Percentiles rank a stretch among this genome's conserved stretches.
These are phyloP conservation scores for Campoletis raptor DNA, from an alignment of 2,888 invertebrate species.

Conservation along the genomic window DNA sequence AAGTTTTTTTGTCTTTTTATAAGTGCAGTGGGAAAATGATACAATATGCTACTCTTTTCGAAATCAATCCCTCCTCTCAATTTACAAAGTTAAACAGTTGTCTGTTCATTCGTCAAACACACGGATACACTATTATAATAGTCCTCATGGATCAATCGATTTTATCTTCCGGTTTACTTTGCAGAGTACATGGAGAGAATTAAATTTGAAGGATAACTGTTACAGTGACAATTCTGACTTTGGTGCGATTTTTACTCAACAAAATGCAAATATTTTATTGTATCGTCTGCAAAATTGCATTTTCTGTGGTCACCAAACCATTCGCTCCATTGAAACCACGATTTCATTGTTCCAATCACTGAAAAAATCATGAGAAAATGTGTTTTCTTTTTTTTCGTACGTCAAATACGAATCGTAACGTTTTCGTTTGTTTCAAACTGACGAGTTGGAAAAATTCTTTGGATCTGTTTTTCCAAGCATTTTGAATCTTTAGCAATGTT, in stretches of 20 bases:
- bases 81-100: constrained; percentile 29
- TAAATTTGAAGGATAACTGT: too few relatives aligned
- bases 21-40: constrained; percentile 62
- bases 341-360: too few relatives aligned
- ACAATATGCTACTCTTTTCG: constrained; percentile 25
- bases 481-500: constrained; percentile 65
- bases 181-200: constrained; percentile 14
- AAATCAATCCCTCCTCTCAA: constrained; percentile 21
- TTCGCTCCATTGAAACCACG: too few relatives aligned
- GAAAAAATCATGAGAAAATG: too few relatives aligned
- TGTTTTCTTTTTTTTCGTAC: not conserved
- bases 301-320: too few relatives aligned
- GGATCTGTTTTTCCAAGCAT: constrained; percentile 73
- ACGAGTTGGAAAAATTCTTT: not conserved
- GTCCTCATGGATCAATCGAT: not conserved
- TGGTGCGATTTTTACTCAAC: too few relatives aligned
- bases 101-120: not conserved
- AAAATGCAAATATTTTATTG: too few relatives aligned
- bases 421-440: not conserved
- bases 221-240: too few relatives aligned
- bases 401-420: too few relatives aligned
- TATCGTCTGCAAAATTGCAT: too few relatives aligned
- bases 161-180: not conserved
- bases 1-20: constrained; percentile 53
- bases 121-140: not conserved